These are phyloP conservation scores for Oligia strigilis DNA, from an alignment of 2,888 invertebrate genomes.

Conservation along the genomic window DNA sequence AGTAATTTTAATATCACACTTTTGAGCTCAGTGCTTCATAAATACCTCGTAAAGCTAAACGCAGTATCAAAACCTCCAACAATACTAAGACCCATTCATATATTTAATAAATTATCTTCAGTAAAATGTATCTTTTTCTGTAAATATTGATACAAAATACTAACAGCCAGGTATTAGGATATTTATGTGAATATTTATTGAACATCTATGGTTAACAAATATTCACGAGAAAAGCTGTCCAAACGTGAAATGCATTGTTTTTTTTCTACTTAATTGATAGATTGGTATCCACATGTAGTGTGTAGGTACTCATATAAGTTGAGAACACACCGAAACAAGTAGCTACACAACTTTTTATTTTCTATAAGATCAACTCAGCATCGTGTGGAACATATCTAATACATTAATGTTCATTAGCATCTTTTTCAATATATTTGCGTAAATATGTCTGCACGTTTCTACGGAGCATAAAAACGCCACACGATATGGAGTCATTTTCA, in stretches of 20 bases:
- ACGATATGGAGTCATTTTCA: slow-evolving; percentile 36
- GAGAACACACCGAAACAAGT: slow-evolving; percentile 10
- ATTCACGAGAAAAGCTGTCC: slow-evolving; percentile 48
- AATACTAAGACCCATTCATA: slow-evolving; percentile 19
- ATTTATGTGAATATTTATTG: slow-evolving; percentile 20
- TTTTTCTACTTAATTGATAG: slow-evolving; percentile 30
- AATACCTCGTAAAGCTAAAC: slow-evolving; percentile 30
- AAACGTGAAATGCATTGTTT: slow-evolving; percentile 64
- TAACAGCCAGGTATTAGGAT: slow-evolving; percentile 11
- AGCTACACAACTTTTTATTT: slow-evolving; percentile 19
- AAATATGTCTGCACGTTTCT: slow-evolving; percentile 10
- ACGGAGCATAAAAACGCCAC: slow-evolving; percentile 1
- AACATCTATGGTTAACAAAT: slow-evolving; percentile 40
- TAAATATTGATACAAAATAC: slow-evolving; percentile 52
- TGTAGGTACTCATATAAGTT: not conserved
- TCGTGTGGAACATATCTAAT: slow-evolving; percentile 24
- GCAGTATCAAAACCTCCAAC: slow-evolving; percentile 25
- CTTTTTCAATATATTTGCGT: slow-evolving; percentile 7
- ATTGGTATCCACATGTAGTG: slow-evolving; percentile 16
- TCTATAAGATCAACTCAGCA: slow-evolving; percentile 25
- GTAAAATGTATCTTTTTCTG: slow-evolving; percentile 14
- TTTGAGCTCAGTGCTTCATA: slow-evolving; percentile 41
- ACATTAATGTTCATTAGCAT: slow-evolving; percentile 21
- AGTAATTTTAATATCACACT: slow-evolving; percentile 62
- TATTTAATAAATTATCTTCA: slow-evolving; percentile 7